These are phyloP conservation scores for Eristalinus aeneus DNA, from an alignment of 2,888 invertebrate genomes.

Conservation along the genomic window DNA sequence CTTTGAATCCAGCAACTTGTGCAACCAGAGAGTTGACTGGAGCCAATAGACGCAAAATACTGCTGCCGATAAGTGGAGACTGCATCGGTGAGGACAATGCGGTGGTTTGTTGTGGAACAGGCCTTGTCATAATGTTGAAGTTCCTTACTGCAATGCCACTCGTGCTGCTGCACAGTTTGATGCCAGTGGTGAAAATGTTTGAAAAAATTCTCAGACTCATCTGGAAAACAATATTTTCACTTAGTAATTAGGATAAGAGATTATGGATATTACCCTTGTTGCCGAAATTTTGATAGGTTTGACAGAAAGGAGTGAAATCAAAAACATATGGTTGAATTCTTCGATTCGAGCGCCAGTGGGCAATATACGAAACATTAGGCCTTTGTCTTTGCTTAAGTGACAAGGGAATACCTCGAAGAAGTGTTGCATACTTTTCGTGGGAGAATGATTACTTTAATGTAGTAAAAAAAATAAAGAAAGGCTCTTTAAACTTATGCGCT, in stretches of 20 bases:
- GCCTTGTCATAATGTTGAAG: conserved; percentile 75
- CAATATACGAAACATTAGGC: neutral
- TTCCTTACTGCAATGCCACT: conserved; percentile 63
- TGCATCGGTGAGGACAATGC: conserved; percentile 35
- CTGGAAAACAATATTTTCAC: conserved; percentile 25
- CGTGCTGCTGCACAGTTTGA: conserved; percentile 37
- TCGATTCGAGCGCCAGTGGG: neutral
- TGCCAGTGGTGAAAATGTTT: conserved; percentile 24
- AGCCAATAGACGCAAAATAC: conserved; percentile 71
- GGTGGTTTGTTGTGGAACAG: conserved; percentile 50
- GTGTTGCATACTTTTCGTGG: neutral
- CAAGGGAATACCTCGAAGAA: neutral
- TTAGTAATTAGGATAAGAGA: neutral
- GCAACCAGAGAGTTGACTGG: conserved; percentile 76
- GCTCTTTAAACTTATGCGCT: too few relatives aligned
- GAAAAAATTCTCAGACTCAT: conserved; percentile 53
- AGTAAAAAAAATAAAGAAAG: too few relatives aligned
- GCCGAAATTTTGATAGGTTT: neutral
- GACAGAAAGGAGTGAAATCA: neutral
- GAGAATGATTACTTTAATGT: too few relatives aligned
- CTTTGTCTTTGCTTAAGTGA: neutral
- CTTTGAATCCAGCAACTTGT: conserved; percentile 85
- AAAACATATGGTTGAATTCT: conserved; percentile 39
- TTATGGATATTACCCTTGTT: neutral
- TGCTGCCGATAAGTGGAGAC: conserved; percentile 18